Conservation (phyloP, 2,888 invertebrate species). For the Drosophila pseudotalamancana region DNA sequence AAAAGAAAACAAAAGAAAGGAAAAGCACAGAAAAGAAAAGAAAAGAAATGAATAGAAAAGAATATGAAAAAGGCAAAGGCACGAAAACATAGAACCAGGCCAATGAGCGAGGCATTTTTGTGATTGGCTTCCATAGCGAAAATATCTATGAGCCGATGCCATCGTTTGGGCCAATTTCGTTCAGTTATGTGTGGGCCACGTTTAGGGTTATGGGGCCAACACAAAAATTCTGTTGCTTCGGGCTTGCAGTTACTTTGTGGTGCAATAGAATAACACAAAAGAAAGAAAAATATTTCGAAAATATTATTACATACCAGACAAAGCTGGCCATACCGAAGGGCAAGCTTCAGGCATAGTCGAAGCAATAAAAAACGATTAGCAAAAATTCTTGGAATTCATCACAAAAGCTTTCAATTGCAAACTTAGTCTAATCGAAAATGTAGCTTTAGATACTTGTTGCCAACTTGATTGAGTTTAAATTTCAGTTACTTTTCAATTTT, state of each 20-base stretch:
- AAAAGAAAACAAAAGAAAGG: not conserved
- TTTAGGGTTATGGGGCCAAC: not conserved
- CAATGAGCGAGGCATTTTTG: slow-evolving; percentile 41
- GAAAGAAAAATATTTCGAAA: not conserved
- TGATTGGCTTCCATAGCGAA: slow-evolving; percentile 35
- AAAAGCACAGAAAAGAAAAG: not conserved
- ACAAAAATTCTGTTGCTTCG: not conserved
- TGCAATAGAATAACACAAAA: not conserved
- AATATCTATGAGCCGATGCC: slow-evolving; percentile 25
- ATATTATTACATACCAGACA: slow-evolving; percentile 1
- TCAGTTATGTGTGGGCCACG: not conserved
- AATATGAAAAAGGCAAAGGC: too few relatives aligned
- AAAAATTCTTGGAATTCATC: not conserved
- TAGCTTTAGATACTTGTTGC: too few relatives aligned
- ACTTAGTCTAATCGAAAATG: too few relatives aligned
- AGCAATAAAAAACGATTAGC: not conserved
- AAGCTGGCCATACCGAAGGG: not conserved
- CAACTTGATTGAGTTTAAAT: too few relatives aligned
- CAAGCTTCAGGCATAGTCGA: too few relatives aligned
- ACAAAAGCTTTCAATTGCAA: not conserved
- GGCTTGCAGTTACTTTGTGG: slow-evolving; percentile 3
- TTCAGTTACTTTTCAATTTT: too few relatives aligned
- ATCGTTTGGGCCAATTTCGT: slow-evolving; percentile 1
- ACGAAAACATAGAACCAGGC: slow-evolving; percentile 3
- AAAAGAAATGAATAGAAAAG: not conserved